Evolutionary conservation across 2,888 invertebrate species (phyloP).

Genomic region (Rhagonycha fulva): DNA sequence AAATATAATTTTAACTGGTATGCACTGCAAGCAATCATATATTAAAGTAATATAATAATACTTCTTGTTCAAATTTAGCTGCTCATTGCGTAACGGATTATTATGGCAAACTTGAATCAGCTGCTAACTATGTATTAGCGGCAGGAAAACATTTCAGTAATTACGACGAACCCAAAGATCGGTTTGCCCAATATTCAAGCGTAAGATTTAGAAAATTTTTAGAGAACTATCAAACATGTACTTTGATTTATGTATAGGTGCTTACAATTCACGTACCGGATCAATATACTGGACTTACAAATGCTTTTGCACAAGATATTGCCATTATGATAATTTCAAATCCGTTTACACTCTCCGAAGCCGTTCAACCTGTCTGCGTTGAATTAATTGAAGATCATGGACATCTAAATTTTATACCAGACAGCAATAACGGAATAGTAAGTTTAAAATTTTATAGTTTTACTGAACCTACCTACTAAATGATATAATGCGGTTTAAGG

Average conservation of each 20-base stretch:
- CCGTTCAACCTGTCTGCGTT: conserved; percentile 49
- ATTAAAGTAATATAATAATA: not conserved
- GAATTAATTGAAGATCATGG: conserved; percentile 33
- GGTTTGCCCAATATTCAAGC: not conserved
- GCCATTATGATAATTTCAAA: conserved; percentile 44
- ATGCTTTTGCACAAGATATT: conserved; percentile 45
- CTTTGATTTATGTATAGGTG: conserved; percentile 30
- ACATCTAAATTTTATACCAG: conserved; percentile 6
- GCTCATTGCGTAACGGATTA: not conserved
- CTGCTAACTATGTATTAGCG: conserved; percentile 33
- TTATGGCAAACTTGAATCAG: conserved; percentile 14
- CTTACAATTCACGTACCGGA: conserved; percentile 32
- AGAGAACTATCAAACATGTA: not conserved
- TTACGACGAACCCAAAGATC: conserved; percentile 35
- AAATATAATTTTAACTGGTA: not conserved
- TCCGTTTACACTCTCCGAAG: not conserved
- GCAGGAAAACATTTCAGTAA: conserved; percentile 37
- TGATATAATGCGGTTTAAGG: not conserved
- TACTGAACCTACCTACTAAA: too few relatives aligned
- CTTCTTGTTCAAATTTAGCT: not conserved
- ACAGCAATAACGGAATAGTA: conserved; percentile 34
- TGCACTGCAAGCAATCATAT: not conserved
- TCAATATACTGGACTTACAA: conserved; percentile 36
- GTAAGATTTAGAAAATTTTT: not conserved
- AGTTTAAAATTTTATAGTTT: conserved; percentile 8